Percentiles rank a stretch among this genome's conserved stretches.
These are phyloP conservation scores for Metallyticus violacea DNA, from an alignment of 2,888 invertebrate species.

Conservation along the genomic window DNA sequence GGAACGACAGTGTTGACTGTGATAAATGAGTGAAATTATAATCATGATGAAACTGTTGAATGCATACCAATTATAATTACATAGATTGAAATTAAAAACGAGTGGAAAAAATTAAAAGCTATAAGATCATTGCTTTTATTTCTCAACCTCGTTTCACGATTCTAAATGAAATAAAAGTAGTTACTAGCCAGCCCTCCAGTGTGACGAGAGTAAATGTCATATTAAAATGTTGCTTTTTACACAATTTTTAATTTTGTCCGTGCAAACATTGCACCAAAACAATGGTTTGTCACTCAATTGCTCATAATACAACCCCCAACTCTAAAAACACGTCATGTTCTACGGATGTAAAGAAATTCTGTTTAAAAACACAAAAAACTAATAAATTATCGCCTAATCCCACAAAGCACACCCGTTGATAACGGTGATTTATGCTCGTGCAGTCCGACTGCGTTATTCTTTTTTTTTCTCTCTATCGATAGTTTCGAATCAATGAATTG, in stretches of 20 bases:
- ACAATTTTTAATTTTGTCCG: background rate
- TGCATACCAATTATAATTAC: too few species aligned
- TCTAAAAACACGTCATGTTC: background rate
- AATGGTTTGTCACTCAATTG: background rate
- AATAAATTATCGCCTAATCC: background rate
- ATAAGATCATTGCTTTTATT: too few species aligned
- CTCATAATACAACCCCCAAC: background rate
- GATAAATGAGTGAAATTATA: too few species aligned
- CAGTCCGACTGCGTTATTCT: background rate
- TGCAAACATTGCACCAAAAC: background rate
- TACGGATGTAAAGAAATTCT: background rate
- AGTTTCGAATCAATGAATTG: constrained; percentile 21
- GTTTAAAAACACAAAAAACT: background rate
- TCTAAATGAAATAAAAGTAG: too few species aligned
- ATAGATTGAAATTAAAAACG: too few species aligned
- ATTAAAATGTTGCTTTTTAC: background rate
- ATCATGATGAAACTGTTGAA: too few species aligned
- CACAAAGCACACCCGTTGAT: background rate
- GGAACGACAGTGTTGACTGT: too few species aligned
- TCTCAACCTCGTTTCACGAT: too few species aligned
- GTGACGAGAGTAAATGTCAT: too few species aligned
- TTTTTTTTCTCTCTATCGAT: background rate
- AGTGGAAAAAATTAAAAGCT: too few species aligned
- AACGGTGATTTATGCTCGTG: background rate
- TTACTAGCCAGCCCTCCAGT: too few species aligned